These are phyloP conservation scores for Meda fulgida DNA, from an alignment of 2,797 vertebrate species.

Conservation along the genomic window DNA sequence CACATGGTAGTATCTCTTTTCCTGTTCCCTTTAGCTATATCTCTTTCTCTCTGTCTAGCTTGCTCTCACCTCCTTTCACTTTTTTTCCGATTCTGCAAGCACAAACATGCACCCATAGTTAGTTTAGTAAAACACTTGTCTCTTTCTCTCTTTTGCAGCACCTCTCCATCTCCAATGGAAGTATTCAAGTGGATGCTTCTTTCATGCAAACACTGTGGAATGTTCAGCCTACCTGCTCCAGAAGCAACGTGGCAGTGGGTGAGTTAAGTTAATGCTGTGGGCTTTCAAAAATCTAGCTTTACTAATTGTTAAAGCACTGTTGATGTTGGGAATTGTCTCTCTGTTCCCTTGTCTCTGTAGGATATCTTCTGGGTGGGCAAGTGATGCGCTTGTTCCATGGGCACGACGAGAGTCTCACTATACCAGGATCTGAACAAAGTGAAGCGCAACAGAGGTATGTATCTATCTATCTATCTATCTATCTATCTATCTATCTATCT, in stretches of 20 bases:
- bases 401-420: slow-evolving; percentile 95
- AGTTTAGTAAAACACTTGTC: background rate
- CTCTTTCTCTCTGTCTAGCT: background rate
- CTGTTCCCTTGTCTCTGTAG: slow-evolving; percentile 66
- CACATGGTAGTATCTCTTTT: slow-evolving; percentile 27
- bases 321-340: background rate
- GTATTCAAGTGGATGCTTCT: slow-evolving; percentile 95
- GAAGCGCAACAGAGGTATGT: slow-evolving; percentile 87
- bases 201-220: slow-evolving; percentile 99
- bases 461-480: background rate
- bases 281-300: background rate
- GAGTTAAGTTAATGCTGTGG: slow-evolving; percentile 58
- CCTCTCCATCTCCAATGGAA: slow-evolving; percentile 92
- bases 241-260: slow-evolving; percentile 93
- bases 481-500: background rate
- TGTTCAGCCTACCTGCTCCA: slow-evolving; percentile 96
- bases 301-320: background rate
- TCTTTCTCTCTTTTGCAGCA: slow-evolving; percentile 79
- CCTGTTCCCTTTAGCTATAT: background rate
- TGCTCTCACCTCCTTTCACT: background rate
- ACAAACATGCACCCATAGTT: background rate
- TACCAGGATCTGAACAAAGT: slow-evolving; percentile 88
- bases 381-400: slow-evolving; percentile 96
- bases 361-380: slow-evolving; percentile 92
- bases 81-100: background rate